Percentiles rank a stretch among this genome's conserved stretches.
These are phyloP conservation scores for Cephus sareptanus DNA, from an alignment of 2,888 invertebrate genomes.

Conservation along the genomic window DNA sequence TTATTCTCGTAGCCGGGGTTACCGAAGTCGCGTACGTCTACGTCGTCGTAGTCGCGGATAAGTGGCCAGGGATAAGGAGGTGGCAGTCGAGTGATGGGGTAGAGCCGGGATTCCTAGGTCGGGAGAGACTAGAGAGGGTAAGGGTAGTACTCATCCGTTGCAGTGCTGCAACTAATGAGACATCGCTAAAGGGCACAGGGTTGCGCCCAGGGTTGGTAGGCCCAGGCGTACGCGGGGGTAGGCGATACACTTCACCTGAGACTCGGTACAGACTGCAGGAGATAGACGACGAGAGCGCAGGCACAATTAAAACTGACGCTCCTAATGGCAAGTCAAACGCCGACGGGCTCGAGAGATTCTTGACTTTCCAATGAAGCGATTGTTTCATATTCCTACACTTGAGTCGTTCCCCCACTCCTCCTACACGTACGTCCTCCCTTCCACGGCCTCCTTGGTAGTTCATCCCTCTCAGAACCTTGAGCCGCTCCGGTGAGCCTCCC, in stretches of 20 bases:
- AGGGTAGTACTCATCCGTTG: constrained; percentile 60
- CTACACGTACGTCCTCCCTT: too few relatives aligned
- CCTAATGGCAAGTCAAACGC: constrained; percentile 67
- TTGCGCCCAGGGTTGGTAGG: constrained; percentile 33
- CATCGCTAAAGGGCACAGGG: constrained; percentile 65
- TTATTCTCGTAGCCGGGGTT: too few relatives aligned
- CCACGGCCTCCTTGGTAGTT: too few relatives aligned
- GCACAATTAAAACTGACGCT: constrained; percentile 67
- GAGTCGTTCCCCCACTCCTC: constrained; percentile 26
- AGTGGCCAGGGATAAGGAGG: constrained; percentile 62
- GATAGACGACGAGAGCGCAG: constrained; percentile 57
- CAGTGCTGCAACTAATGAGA: constrained; percentile 66
- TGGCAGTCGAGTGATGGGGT: constrained; percentile 55
- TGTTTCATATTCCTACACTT: constrained; percentile 62
- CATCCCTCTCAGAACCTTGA: constrained; percentile 33
- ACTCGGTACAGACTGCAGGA: constrained; percentile 55
- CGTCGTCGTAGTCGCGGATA: constrained; percentile 27
- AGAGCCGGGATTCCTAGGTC: constrained; percentile 40
- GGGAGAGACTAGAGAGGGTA: constrained; percentile 39
- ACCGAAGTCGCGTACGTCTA: constrained; percentile 6
- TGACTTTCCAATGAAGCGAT: constrained; percentile 67
- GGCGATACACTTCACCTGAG: constrained; percentile 65
- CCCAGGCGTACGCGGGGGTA: constrained; percentile 47
- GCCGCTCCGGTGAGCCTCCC: constrained; percentile 22
- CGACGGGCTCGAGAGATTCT: constrained; percentile 65